A percentile compares a stretch with the other conserved stretches of the same genome.
phyloP scores from a whole-genome alignment of 2,113 vertebrate genomes.

The Corvus cornix region DNA sequence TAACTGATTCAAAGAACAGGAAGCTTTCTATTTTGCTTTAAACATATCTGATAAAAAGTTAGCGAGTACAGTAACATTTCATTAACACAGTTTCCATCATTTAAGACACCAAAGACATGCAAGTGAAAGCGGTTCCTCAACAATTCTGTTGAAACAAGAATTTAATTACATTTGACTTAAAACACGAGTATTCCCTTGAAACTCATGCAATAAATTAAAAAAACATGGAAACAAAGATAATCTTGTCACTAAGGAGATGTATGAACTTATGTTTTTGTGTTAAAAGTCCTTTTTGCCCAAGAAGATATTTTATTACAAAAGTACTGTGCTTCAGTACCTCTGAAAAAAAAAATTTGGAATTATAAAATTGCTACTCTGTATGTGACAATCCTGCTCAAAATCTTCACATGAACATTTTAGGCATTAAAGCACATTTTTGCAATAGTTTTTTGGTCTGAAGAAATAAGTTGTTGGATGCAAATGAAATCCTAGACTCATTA shows the following conservation, averaged over 20 bases:
- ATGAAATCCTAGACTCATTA: not conserved
- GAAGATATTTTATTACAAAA: not conserved
- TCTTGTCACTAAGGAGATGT: not conserved
- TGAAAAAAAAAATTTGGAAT: not conserved
- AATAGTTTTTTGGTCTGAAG: not conserved
- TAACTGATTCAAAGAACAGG: not conserved
- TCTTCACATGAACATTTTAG: not conserved
- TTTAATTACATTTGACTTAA: not conserved
- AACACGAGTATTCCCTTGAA: not conserved
- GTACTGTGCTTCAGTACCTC: not conserved
- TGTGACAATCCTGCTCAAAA: not conserved
- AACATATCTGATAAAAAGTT: not conserved
- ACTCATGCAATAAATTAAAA: not conserved
- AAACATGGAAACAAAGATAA: not conserved
- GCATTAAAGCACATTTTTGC: not conserved
- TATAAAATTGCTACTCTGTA: not conserved
- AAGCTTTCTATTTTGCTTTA: not conserved
- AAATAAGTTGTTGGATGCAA: not conserved
- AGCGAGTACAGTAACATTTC: not conserved
- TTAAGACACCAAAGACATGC: not conserved
- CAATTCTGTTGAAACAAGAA: not conserved
- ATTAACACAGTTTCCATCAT: not conserved
- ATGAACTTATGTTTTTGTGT: not conserved
- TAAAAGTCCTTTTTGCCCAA: not conserved
- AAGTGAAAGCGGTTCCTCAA: not conserved